Base-by-base conservation (phyloP, 2,888 invertebrate species). In the Andrena dorsata region DNA sequence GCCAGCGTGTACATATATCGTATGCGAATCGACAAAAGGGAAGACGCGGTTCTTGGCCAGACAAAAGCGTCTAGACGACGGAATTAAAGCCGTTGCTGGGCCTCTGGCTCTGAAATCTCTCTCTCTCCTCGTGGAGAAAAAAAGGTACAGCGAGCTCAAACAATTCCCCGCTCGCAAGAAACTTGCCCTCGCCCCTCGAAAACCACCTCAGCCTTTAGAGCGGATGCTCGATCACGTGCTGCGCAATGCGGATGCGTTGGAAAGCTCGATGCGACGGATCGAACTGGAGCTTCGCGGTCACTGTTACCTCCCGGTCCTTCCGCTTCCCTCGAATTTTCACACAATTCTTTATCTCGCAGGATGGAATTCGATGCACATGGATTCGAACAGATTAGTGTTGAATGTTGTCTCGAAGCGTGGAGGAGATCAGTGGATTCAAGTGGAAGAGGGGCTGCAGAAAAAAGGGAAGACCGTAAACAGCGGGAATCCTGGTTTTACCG, bases 21-120 rank as follows among this genome's bases (percentile, higher is more conserved):
- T 53, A 65, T 35, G 81, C 35, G 81, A 65, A 76, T 73, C 81
- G 82, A 81, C 82, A 72, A 83, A 83, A 47, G 76, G 61, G 76
- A 81, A 74, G 76, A 76, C 74, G 78, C 72, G 78, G 82, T 82
- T 78, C 83, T 82, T 79, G 78, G 64, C 69, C 83, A 61, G 82
- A 82, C 82, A 84, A 84, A 84, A 82, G 82, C 83, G 83, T 84
- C 83, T 84, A 76, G 83, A 84, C 83, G 82, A 63, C 79, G 70
- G 69, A 76, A 81, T 81, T 81, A 76, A 76, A 81, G 81, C 76
- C 26, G 63, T 72, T 72, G 81, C 76, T 32, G 68, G 76, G 81
- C 72, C 65, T 76, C 76, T 64, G 65, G 47, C 70, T 78, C 56
- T 56, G 56, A 58, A 49, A 56, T 68, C 68, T 28, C 72, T 53